A percentile compares a stretch with the other conserved stretches of the same genome.
Evolutionary conservation across 2,888 invertebrate species (phyloP).

Genomic region (Aporophyla nigra): DNA sequence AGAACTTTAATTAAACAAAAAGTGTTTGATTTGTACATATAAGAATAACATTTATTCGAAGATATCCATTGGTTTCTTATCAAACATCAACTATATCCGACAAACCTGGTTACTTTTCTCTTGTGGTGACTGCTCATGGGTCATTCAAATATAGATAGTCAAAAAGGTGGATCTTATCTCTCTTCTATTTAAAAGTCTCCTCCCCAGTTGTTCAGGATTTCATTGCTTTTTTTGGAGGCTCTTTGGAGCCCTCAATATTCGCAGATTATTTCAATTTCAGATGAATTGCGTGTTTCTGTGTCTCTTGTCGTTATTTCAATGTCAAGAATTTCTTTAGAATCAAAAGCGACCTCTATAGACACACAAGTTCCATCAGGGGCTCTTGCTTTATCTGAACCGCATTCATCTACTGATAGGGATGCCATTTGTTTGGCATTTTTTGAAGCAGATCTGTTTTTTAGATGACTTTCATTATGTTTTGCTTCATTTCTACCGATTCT

Average conservation of each 20-base stretch:
- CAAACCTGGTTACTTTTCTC: no score
- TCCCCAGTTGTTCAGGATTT: background rate
- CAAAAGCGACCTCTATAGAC: constrained; percentile 31
- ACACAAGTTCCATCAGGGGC: constrained; percentile 46
- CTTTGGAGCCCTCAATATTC: background rate
- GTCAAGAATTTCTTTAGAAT: constrained; percentile 31
- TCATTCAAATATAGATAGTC: background rate
- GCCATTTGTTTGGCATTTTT: background rate
- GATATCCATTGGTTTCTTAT: no score
- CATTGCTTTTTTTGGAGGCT: background rate
- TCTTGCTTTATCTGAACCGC: constrained; percentile 24
- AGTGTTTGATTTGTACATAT: no score
- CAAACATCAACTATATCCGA: no score
- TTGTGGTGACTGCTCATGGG: no score
- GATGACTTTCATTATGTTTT: background rate
- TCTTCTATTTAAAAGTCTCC: no score
- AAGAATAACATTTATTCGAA: no score
- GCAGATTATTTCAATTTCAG: background rate
- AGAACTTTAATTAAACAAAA: no score
- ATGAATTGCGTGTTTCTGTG: no score
- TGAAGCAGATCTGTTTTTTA: background rate
- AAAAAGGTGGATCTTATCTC: background rate
- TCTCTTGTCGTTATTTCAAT: constrained; percentile 1
- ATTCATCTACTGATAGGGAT: constrained; percentile 11
- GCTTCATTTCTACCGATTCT: background rate